Percentiles rank a stretch among this genome's conserved stretches.
Evolutionary conservation across 2,888 invertebrate species (phyloP).

Genomic region (Peribatodes rhomboidaria): DNA sequence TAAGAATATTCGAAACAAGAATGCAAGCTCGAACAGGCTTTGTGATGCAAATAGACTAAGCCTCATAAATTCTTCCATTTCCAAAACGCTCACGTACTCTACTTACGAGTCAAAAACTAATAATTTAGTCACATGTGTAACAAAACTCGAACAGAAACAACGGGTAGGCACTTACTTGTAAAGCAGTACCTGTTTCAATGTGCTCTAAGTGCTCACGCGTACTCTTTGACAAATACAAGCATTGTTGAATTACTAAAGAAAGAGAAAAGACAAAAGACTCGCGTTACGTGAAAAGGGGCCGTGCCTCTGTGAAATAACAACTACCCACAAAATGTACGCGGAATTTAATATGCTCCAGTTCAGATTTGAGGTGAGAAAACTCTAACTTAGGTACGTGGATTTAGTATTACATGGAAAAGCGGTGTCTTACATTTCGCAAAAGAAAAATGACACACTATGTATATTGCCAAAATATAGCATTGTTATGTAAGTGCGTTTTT

Average conservation of each 20-base stretch:
- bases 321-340: slow-evolving; percentile 27
- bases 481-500: too few relatives aligned
- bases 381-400: not conserved
- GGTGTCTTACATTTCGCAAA: not conserved
- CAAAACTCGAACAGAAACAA: slow-evolving; percentile 69
- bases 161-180: slow-evolving; percentile 31
- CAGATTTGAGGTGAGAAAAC: not conserved
- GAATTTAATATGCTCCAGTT: slow-evolving; percentile 23
- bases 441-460: too few relatives aligned
- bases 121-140: slow-evolving; percentile 77
- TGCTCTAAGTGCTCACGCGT: slow-evolving; percentile 71
- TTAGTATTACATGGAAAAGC: not conserved
- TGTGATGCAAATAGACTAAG: slow-evolving; percentile 63
- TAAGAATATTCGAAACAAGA: slow-evolving; percentile 5
- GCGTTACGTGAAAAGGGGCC: slow-evolving; percentile 65
- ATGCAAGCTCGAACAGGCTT: slow-evolving; percentile 36
- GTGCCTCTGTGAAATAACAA: slow-evolving; percentile 42
- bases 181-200: slow-evolving; percentile 68
- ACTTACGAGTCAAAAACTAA: slow-evolving; percentile 65
- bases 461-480: too few relatives aligned
- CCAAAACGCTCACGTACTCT: slow-evolving; percentile 60
- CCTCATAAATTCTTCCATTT: slow-evolving; percentile 60
- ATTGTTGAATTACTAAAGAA: slow-evolving; percentile 73
- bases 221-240: slow-evolving; percentile 74
- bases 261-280: slow-evolving; percentile 68